Evolutionary conservation across 2,113 vertebrate genomes (phyloP).

Genomic region (Gulo gulo): DNA sequence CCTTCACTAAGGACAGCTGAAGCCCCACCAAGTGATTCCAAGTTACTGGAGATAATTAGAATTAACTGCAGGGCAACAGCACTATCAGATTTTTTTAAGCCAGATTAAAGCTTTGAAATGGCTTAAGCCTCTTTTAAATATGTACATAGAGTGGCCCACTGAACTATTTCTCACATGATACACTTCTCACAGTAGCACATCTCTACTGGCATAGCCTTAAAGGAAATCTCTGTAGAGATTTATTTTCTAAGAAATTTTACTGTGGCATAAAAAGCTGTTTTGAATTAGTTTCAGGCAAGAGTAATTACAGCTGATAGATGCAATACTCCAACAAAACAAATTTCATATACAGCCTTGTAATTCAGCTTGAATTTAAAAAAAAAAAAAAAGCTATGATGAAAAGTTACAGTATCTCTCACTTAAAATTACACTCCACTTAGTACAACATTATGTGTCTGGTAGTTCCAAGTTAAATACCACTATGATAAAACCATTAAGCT

Average conservation of each 20-base stretch:
- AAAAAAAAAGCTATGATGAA: not conserved
- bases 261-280: not conserved
- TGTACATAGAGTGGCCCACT: not conserved
- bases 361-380: not conserved
- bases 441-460: not conserved
- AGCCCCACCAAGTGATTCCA: constrained; percentile 15
- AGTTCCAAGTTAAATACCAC: not conserved
- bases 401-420: not conserved
- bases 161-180: not conserved
- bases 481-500: not conserved
- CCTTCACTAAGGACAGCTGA: not conserved
- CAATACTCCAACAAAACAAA: not conserved
- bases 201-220: not conserved
- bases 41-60: constrained; percentile 16
- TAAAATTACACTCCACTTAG: not conserved
- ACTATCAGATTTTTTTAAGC: not conserved
- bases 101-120: constrained; percentile 17
- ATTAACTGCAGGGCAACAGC: not conserved
- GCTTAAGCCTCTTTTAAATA: not conserved
- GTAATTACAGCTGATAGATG: not conserved
- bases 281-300: not conserved
- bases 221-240: not conserved
- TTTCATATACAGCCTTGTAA: not conserved
- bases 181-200: not conserved
- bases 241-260: constrained; percentile 20